These are phyloP conservation scores for Papilio dardanus DNA, from an alignment of 1,140 invertebrate species.

Conservation along the genomic window DNA sequence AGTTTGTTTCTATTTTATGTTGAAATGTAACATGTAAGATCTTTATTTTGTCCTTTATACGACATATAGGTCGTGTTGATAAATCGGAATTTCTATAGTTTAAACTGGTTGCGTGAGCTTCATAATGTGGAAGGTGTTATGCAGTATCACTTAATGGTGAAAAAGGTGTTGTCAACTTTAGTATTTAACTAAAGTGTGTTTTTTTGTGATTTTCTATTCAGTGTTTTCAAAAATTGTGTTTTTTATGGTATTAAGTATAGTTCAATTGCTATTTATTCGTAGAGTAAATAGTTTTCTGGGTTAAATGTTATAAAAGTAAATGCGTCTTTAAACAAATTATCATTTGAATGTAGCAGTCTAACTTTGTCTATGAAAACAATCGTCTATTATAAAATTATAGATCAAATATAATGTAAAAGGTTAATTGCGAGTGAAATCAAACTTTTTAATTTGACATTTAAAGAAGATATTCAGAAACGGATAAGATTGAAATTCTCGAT, in stretches of 20 bases:
- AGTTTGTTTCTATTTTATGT: neutral
- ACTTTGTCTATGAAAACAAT: neutral
- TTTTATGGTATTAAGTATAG: neutral
- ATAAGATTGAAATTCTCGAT: slow-evolving; percentile 19
- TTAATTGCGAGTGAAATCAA: slow-evolving; percentile 20
- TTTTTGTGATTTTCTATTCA: neutral
- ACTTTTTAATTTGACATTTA: slow-evolving; percentile 31
- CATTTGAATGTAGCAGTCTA: too few relatives aligned
- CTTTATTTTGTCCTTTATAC: neutral
- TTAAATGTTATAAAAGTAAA: neutral
- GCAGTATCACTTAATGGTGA: neutral
- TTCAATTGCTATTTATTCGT: neutral
- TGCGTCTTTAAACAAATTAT: neutral
- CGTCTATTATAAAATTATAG: neutral
- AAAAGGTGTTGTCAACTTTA: neutral
- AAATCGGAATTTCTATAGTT: neutral
- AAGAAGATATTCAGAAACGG: slow-evolving; percentile 13
- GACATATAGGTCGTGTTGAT: neutral
- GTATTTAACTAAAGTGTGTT: neutral
- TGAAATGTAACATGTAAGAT: slow-evolving; percentile 6
- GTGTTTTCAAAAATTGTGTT: neutral
- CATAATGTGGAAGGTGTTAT: neutral
- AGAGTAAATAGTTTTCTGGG: neutral
- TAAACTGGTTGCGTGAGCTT: neutral
- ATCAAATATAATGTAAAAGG: slow-evolving; percentile 24